A percentile compares a stretch with the other conserved stretches of the same genome.
These are phyloP conservation scores for Sthenelais limicola DNA, from an alignment of 2,888 invertebrate genomes.

Conservation along the genomic window DNA sequence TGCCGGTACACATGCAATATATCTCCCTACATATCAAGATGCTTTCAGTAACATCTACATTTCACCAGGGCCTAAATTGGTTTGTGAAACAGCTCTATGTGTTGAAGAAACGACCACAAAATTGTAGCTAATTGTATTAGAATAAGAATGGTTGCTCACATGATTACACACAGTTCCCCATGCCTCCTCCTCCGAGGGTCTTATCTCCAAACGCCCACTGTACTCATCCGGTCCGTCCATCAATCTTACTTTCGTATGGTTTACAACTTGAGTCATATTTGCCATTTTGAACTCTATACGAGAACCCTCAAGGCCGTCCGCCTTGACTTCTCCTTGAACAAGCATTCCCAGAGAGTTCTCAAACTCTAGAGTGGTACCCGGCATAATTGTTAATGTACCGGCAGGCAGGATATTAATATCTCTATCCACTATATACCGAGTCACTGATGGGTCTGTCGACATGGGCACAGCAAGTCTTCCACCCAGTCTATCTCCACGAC, in stretches of 20 bases:
- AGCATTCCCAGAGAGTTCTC: slow-evolving; percentile 91
- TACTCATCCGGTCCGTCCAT: slow-evolving; percentile 85
- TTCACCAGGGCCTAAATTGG: no score
- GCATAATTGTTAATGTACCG: slow-evolving; percentile 89
- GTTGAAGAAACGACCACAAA: no score
- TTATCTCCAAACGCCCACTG: slow-evolving; percentile 88
- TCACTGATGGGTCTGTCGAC: background rate
- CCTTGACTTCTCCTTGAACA: slow-evolving; percentile 87
- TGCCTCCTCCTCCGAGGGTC: slow-evolving; percentile 84
- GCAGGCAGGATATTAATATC: slow-evolving; percentile 96
- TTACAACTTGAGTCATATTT: slow-evolving; percentile 57
- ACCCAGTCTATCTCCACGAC: slow-evolving; percentile 62
- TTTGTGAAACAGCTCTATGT: no score
- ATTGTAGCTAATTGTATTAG: no score
- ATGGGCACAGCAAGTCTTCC: slow-evolving; percentile 58
- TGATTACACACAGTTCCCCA: slow-evolving; percentile 98
- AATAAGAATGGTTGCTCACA: slow-evolving; percentile 63
- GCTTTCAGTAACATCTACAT: no score
- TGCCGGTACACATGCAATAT: no score
- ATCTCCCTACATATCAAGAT: no score
- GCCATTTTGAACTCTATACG: slow-evolving; percentile 50
- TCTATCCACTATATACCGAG: slow-evolving; percentile 85
- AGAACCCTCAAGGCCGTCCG: slow-evolving; percentile 35
- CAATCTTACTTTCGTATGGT: slow-evolving; percentile 81
- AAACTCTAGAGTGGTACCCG: slow-evolving; percentile 90